Conservation (phyloP, 2,113 vertebrate genomes). For the Sprattus sprattus region DNA sequence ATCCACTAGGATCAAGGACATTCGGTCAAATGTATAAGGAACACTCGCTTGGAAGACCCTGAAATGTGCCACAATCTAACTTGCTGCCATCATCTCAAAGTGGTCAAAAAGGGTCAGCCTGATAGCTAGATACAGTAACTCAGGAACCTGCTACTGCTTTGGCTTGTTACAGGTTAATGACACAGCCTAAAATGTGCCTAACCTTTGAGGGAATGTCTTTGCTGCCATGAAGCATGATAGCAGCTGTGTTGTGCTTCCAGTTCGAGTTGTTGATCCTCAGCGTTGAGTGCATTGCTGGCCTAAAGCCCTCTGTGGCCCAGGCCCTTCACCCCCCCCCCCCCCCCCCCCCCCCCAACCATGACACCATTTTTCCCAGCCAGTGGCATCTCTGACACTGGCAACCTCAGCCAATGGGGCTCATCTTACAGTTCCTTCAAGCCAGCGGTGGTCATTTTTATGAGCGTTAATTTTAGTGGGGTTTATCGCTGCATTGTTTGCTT, state of each 20-base stretch:
- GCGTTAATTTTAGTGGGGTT: background rate
- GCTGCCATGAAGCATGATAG: conserved; percentile 23
- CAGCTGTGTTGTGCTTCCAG: conserved; percentile 33
- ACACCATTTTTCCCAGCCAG: background rate
- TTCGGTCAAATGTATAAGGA: background rate
- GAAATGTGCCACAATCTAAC: no score
- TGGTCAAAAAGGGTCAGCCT: background rate
- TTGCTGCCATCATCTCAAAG: no score
- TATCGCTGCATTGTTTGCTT: background rate
- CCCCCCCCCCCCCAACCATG: background rate
- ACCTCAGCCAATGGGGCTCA: background rate
- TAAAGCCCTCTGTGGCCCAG: background rate
- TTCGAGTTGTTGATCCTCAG: conserved; percentile 18
- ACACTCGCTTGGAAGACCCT: no score
- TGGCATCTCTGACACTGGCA: background rate
- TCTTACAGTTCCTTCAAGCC: background rate
- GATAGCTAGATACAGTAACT: background rate
- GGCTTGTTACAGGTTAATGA: background rate
- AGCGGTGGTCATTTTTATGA: background rate
- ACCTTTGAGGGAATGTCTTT: conserved; percentile 36
- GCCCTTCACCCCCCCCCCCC: background rate
- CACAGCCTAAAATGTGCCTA: conserved; percentile 25
- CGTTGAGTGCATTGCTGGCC: background rate
- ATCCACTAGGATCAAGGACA: background rate
- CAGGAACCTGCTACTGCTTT: background rate